These are phyloP conservation scores for Catocala nupta DNA, from an alignment of 2,888 invertebrate species.

Conservation along the genomic window DNA sequence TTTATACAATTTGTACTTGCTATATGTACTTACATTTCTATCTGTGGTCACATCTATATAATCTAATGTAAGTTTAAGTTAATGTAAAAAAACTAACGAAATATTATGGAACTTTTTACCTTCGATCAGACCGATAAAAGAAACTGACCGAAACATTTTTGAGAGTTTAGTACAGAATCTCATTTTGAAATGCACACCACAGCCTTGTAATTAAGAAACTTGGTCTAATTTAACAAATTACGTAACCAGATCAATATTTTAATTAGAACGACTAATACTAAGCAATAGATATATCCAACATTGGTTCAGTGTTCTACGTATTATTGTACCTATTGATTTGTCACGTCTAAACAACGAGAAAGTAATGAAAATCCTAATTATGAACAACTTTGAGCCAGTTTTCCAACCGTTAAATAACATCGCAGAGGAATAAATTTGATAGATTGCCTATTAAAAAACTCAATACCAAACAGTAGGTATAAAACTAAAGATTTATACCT, in stretches of 20 bases:
- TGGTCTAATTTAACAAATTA: not conserved
- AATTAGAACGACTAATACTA: not conserved
- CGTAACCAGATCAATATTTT: not conserved
- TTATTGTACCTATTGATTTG: too few species aligned
- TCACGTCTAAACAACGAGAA: not conserved
- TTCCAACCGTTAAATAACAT: too few species aligned
- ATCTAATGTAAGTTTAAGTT: too few species aligned
- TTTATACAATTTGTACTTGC: too few species aligned
- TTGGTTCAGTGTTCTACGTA: too few species aligned
- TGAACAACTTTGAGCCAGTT: not conserved
- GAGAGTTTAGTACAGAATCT: conserved; percentile 25
- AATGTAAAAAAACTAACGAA: conserved; percentile 1
- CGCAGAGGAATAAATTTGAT: too few species aligned
- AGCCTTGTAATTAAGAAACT: conserved; percentile 32
- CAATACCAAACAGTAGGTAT: too few species aligned
- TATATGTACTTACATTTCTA: too few species aligned
- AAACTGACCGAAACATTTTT: not conserved
- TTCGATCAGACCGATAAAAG: conserved; percentile 8
- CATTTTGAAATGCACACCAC: conserved; percentile 45
- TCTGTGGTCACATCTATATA: too few species aligned
- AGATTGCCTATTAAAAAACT: too few species aligned
- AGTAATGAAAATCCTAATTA: conserved; percentile 5
- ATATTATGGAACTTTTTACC: conserved; percentile 45
- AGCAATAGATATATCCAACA: too few species aligned
- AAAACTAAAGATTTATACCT: too few species aligned